These are phyloP conservation scores for Galbula dea DNA, from an alignment of 2,113 vertebrate genomes.

Conservation along the genomic window DNA sequence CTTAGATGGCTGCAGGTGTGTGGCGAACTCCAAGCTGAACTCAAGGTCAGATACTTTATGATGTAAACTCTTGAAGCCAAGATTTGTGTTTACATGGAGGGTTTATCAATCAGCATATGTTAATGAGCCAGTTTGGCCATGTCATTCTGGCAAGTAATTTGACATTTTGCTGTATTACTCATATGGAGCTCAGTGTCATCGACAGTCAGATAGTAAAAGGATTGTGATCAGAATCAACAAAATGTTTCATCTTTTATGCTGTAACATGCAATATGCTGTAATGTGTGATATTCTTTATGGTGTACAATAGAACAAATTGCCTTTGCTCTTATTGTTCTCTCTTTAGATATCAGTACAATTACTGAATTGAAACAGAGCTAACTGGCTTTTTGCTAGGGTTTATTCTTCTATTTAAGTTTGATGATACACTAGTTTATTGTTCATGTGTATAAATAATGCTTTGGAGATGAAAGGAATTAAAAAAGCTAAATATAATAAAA, in stretches of 20 bases:
- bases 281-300: not conserved
- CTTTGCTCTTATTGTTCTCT: not conserved
- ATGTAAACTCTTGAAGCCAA: constrained; percentile 35
- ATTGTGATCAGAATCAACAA: constrained; percentile 29
- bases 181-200: not conserved
- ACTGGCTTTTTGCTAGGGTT: not conserved
- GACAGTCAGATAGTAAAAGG: constrained; percentile 26
- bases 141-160: constrained; percentile 50
- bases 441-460: not conserved
- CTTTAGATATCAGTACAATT: not conserved
- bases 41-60: constrained; percentile 57
- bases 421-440: not conserved
- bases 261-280: not conserved
- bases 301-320: not conserved
- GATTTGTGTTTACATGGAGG: constrained; percentile 42
- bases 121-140: constrained; percentile 34
- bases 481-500: not conserved
- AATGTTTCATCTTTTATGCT: constrained; percentile 24
- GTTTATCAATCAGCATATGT: constrained; percentile 25
- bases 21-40: constrained; percentile 40
- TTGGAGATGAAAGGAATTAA: not conserved
- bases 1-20: constrained; percentile 54
- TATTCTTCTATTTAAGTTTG: not conserved
- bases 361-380: not conserved
- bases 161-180: constrained; percentile 42